A percentile compares a stretch with the other conserved stretches of the same genome.
Conservation (phyloP, 2,113 vertebrate genomes). For the Gallinago undulata region DNA sequence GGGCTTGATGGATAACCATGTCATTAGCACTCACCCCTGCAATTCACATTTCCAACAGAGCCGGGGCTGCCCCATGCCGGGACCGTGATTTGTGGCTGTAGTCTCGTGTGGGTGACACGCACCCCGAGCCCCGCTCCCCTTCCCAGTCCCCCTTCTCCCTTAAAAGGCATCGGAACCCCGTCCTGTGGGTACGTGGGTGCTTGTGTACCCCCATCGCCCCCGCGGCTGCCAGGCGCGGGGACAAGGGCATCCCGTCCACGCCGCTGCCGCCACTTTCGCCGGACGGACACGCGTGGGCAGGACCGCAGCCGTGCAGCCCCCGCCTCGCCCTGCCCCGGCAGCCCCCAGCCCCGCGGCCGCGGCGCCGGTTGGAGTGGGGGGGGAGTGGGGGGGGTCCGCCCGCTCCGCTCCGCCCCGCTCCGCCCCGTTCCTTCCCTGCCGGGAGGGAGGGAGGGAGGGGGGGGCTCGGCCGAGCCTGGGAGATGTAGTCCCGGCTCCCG, state of each 20-base stretch:
- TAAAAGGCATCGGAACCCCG: not conserved
- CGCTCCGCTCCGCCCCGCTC: no score
- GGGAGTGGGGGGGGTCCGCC: not conserved
- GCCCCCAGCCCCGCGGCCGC: not conserved
- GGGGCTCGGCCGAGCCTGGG: constrained; percentile 35
- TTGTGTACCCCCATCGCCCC: not conserved
- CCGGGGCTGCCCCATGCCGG: constrained; percentile 39
- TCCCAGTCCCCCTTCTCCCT: no score
- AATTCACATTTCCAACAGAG: constrained; percentile 65
- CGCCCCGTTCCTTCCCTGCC: not conserved
- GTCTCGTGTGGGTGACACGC: not conserved
- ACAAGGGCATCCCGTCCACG: not conserved
- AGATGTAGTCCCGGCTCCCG: constrained; percentile 42
- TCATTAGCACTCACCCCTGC: constrained; percentile 73
- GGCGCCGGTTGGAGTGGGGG: not conserved
- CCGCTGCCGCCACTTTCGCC: not conserved
- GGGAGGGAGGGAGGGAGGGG: not conserved
- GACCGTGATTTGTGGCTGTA: constrained; percentile 53
- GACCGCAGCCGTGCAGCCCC: not conserved
- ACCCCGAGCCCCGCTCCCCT: not conserved
- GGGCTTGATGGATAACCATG: constrained; percentile 76
- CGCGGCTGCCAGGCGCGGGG: not conserved
- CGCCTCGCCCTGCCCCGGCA: not conserved
- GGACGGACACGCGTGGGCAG: not conserved
- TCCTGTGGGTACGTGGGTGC: not conserved